Evolutionary conservation across 2,888 invertebrate species (phyloP).

Genomic region (Coleophora deauratella): DNA sequence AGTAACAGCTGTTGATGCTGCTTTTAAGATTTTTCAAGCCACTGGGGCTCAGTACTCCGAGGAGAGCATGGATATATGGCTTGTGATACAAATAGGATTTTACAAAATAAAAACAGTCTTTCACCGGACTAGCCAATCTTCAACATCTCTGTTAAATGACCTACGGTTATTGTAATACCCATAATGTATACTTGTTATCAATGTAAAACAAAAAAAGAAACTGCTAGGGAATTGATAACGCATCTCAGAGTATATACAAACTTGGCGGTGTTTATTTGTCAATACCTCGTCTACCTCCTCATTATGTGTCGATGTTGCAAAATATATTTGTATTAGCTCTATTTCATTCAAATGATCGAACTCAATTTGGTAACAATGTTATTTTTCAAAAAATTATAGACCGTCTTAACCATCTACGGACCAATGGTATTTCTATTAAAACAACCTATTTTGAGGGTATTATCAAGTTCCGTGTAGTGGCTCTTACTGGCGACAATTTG

Average conservation of each 20-base stretch:
- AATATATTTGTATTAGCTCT: no score
- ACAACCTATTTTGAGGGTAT: no score
- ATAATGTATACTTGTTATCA: constrained; percentile 2
- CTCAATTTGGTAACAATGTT: no score
- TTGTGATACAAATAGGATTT: constrained; percentile 3
- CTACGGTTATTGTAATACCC: constrained; percentile 1
- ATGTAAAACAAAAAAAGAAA: constrained; percentile 1
- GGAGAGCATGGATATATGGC: constrained; percentile 2
- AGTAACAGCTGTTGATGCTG: constrained; percentile 1
- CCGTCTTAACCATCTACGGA: no score
- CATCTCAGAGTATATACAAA: neutral
- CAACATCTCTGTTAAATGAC: constrained; percentile 1
- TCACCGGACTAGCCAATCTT: neutral
- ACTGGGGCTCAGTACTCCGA: constrained; percentile 1
- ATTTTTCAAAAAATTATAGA: no score
- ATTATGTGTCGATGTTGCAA: no score
- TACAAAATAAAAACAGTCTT: constrained; percentile 3
- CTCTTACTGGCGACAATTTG: no score
- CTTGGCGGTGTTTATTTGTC: no score
- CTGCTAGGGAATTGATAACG: constrained; percentile 1
- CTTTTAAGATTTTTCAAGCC: neutral
- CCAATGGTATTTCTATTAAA: no score
- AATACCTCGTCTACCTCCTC: no score
- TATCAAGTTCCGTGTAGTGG: no score
- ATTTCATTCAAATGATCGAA: no score